phyloP scores from a whole-genome alignment of 2,797 vertebrate species.

The Petrocephalus schoutedeni region DNA sequence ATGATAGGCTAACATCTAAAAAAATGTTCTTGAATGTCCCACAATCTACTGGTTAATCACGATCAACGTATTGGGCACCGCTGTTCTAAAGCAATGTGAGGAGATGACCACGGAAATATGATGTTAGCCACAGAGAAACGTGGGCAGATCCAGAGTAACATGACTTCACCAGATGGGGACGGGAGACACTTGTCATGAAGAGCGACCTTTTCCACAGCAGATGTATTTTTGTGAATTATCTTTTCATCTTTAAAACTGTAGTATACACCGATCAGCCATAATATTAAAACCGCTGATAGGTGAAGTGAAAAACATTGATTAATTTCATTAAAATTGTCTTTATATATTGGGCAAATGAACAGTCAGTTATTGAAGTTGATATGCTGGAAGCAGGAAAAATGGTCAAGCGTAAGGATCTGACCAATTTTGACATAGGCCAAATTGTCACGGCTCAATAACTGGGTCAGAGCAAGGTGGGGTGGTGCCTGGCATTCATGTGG shows the following conservation, averaged over 20 bases:
- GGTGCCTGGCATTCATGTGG: no score
- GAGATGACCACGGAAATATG: not conserved
- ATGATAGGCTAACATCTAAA: no score
- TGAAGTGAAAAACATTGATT: not conserved
- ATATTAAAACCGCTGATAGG: not conserved
- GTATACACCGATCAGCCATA: not conserved
- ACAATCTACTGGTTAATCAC: no score
- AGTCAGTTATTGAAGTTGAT: not conserved
- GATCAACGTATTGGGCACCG: no score
- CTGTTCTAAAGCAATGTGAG: not conserved
- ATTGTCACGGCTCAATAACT: not conserved
- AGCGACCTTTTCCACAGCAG: not conserved
- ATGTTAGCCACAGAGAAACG: not conserved
- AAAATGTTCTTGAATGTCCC: no score
- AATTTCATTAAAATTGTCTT: not conserved
- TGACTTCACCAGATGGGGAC: not conserved
- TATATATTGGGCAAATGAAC: not conserved
- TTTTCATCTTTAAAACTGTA: not conserved
- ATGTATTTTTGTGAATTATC: not conserved
- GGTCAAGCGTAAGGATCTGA: not conserved
- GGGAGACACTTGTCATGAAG: not conserved
- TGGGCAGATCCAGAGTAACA: not conserved
- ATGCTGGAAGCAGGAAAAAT: not conserved
- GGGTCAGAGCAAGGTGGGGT: not conserved
- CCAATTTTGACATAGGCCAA: not conserved